Evolutionary conservation across 1,140 invertebrate species (phyloP).

Genomic region (Drosophila nebulosa): DNA sequence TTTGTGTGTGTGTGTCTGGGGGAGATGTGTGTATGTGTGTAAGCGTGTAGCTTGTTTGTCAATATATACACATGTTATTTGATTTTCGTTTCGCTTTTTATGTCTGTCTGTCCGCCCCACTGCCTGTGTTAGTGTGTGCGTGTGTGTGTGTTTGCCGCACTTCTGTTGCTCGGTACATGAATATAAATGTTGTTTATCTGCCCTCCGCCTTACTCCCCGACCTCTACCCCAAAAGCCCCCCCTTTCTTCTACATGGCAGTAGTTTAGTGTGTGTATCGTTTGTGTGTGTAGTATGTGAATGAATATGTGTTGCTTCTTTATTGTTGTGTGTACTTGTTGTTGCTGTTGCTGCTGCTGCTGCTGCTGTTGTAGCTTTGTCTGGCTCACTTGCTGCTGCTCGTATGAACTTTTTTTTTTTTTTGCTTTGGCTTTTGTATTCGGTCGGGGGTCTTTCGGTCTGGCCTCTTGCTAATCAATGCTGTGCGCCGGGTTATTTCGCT

Average conservation of each 20-base stretch:
- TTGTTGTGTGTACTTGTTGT: conserved; percentile 77
- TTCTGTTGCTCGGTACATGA: conserved; percentile 68
- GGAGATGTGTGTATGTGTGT: not conserved
- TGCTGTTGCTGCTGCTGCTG: conserved; percentile 45
- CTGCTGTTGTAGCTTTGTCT: conserved; percentile 32
- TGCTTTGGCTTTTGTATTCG: conserved; percentile 55
- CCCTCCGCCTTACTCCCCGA: conserved; percentile 23
- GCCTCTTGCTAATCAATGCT: conserved; percentile 70
- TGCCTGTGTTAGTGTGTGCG: conserved; percentile 21
- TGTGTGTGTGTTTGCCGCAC: conserved; percentile 42
- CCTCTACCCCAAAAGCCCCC: conserved; percentile 23
- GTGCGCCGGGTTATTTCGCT: conserved; percentile 74
- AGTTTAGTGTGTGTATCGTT: conserved; percentile 55
- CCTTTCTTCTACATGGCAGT: conserved; percentile 30
- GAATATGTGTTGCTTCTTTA: conserved; percentile 67
- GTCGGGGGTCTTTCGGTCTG: conserved; percentile 8
- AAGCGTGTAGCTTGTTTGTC: conserved; percentile 55
- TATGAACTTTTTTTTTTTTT: conserved; percentile 72
- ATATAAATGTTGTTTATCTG: conserved; percentile 79
- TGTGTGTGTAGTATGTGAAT: conserved; percentile 42
- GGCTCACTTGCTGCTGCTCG: conserved; percentile 55
- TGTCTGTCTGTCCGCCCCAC: conserved; percentile 19
- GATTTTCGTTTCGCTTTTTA: conserved; percentile 70
- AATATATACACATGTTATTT: conserved; percentile 77
- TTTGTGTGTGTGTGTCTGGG: conserved; percentile 27